Conservation (phyloP, 2,113 vertebrate species). For the Numida meleagris region DNA sequence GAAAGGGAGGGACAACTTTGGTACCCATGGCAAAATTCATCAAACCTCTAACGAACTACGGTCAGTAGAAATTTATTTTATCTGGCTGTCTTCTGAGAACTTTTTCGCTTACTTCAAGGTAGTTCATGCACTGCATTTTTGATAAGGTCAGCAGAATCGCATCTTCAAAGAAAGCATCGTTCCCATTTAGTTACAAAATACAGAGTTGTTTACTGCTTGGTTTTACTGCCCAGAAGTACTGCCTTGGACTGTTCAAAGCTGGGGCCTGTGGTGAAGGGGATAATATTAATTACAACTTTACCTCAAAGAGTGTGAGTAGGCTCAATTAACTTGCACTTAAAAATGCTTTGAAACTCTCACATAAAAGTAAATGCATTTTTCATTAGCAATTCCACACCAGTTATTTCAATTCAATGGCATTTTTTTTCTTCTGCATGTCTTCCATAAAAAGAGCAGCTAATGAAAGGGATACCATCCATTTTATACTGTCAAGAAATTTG, state of each 20-base stretch:
- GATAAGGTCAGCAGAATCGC: neutral
- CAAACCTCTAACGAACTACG: neutral
- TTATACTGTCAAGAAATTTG: neutral
- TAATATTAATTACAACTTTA: conserved; percentile 7
- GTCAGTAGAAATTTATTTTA: neutral
- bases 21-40: neutral
- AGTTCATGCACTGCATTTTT: neutral
- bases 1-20: neutral
- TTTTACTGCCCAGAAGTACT: neutral
- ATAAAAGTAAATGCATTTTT: neutral
- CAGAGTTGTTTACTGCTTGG: neutral
- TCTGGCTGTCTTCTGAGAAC: neutral
- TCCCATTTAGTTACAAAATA: neutral
- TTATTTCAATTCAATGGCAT: neutral
- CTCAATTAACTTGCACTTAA: neutral
- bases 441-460: neutral
- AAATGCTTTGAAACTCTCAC: neutral
- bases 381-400: neutral
- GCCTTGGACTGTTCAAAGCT: neutral
- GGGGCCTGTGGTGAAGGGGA: neutral
- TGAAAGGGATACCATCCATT: neutral
- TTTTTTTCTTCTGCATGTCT: neutral
- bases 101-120: neutral
- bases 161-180: neutral
- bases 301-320: neutral